Conservation (phyloP, 2,888 invertebrate species). For the Carabus problematicus region DNA sequence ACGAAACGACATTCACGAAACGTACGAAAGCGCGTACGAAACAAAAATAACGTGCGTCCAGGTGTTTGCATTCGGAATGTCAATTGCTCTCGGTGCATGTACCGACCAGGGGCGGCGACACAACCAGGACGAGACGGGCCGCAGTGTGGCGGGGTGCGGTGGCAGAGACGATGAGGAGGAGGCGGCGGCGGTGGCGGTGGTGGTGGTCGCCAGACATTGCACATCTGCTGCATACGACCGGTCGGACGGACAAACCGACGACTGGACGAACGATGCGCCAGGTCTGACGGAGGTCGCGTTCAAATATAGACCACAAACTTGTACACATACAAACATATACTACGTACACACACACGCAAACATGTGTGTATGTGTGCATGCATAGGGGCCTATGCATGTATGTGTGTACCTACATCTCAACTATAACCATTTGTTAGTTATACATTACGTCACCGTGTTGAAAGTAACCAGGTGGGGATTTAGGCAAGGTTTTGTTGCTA, state of each 20-base stretch:
- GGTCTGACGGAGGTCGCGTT: constrained; percentile 8
- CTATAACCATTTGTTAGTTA: no score
- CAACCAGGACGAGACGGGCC: background rate
- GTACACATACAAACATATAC: background rate
- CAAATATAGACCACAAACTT: constrained; percentile 9
- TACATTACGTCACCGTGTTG: no score
- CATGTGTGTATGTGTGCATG: background rate
- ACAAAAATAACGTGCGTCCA: constrained; percentile 20
- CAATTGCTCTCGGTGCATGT: constrained; percentile 9
- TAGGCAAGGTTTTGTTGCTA: no score
- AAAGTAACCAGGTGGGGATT: no score
- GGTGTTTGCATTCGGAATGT: constrained; percentile 27
- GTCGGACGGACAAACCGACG: constrained; percentile 10
- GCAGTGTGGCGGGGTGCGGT: background rate
- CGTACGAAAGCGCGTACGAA: background rate
- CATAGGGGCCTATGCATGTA: no score
- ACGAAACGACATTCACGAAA: constrained; percentile 1
- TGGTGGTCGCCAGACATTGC: constrained; percentile 15
- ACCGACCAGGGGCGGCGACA: background rate
- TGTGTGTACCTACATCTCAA: no score
- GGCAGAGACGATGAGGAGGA: background rate
- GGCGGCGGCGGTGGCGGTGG: constrained; percentile 4
- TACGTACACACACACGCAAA: background rate
- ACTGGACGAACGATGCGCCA: background rate
- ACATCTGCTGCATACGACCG: constrained; percentile 18